A percentile compares a stretch with the other conserved stretches of the same genome.
Conservation (phyloP, 2,888 invertebrate genomes). For the Drymonia ruficornis region DNA sequence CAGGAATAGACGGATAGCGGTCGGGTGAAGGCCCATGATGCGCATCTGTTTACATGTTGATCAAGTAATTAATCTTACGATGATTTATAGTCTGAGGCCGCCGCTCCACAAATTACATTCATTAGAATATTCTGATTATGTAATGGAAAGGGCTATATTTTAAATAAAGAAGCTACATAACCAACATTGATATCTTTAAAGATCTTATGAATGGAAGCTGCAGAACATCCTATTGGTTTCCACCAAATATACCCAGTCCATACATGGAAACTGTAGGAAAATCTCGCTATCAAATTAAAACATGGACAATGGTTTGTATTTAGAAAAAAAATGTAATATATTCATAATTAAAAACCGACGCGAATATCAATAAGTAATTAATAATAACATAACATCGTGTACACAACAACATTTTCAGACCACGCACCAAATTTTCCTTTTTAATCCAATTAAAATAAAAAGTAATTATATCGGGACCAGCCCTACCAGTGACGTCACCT, state of each 20-base stretch:
- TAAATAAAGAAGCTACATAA: too few species aligned
- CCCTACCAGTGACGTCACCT: not conserved
- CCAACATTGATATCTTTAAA: too few species aligned
- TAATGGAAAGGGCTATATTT: too few species aligned
- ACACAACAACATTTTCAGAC: not conserved
- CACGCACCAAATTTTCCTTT: not conserved
- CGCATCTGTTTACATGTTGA: constrained; percentile 1
- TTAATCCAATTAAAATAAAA: not conserved
- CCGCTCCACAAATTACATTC: not conserved
- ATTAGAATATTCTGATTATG: too few species aligned
- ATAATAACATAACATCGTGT: not conserved
- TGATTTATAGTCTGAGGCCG: constrained; percentile 1
- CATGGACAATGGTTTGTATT: too few species aligned
- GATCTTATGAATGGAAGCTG: too few species aligned
- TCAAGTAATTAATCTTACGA: not conserved
- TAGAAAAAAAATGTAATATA: too few species aligned
- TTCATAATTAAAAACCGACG: not conserved
- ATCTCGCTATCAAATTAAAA: too few species aligned
- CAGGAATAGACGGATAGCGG: too few species aligned
- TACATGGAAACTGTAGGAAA: too few species aligned
- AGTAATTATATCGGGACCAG: not conserved
- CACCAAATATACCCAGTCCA: too few species aligned
- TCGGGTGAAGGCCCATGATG: not conserved
- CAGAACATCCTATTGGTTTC: too few species aligned
- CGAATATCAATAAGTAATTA: not conserved